Evolutionary conservation across 23 tunicate genomes (phyloP).

Genomic region (Trididemnum clinides): DNA sequence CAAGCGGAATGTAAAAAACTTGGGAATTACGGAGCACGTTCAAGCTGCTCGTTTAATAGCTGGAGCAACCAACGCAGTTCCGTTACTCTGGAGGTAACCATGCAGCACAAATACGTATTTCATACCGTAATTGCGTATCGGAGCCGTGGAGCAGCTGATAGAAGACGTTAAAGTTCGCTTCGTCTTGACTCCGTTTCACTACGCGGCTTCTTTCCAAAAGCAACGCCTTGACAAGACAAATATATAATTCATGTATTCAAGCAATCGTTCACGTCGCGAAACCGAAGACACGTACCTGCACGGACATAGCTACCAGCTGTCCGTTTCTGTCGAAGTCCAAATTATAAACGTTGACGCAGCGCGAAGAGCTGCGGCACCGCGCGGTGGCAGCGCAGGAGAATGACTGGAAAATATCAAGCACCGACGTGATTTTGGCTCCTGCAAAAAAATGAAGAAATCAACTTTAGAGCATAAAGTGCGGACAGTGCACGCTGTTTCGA

Average conservation of each 20-base stretch:
- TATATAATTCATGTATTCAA: neutral
- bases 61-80: too few species aligned
- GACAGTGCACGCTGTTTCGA: too few species aligned
- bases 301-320: slow-evolving; percentile 56
- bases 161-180: slow-evolving; percentile 77
- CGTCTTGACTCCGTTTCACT: slow-evolving; percentile 42
- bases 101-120: too few species aligned
- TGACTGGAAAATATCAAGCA: slow-evolving; percentile 42
- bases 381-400: slow-evolving; percentile 48
- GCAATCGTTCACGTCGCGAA: neutral
- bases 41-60: too few species aligned
- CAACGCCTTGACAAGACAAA: slow-evolving; percentile 48
- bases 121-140: slow-evolving; percentile 64
- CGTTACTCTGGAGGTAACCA: too few species aligned
- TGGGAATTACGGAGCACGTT: too few species aligned
- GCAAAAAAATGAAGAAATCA: too few species aligned
- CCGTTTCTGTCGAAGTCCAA: slow-evolving; percentile 81
- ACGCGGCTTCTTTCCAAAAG: slow-evolving; percentile 56
- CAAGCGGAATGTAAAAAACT: too few species aligned
- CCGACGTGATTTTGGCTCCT: slow-evolving; percentile 52
- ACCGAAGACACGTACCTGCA: slow-evolving; percentile 58
- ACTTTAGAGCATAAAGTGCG: too few species aligned
- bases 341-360: slow-evolving; percentile 60
- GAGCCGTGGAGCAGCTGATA: slow-evolving; percentile 83
- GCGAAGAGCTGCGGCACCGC: slow-evolving; percentile 42